Conservation (phyloP, 2,888 invertebrate genomes). For the Drosophila trichaetosa region DNA sequence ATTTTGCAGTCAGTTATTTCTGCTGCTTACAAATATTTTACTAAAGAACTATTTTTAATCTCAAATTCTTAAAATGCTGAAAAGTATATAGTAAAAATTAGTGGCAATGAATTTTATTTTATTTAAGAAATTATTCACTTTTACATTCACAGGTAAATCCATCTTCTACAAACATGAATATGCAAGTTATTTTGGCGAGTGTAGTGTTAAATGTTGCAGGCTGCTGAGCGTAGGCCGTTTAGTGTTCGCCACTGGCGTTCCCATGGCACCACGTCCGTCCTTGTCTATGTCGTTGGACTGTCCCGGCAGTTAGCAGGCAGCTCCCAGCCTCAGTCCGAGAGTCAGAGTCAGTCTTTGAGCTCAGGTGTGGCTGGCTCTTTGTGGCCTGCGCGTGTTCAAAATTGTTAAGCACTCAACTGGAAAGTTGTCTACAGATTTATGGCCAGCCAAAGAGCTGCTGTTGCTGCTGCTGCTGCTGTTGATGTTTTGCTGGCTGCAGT, state of each 20-base stretch:
- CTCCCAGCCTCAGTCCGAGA: slow-evolving; percentile 14
- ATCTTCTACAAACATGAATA: not conserved
- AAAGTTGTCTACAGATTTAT: slow-evolving; percentile 75
- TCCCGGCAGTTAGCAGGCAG: slow-evolving; percentile 20
- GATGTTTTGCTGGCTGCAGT: slow-evolving; percentile 23
- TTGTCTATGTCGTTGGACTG: slow-evolving; percentile 23
- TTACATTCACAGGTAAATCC: not conserved
- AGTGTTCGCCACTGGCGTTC: slow-evolving; percentile 43
- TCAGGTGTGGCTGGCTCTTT: slow-evolving; percentile 56
- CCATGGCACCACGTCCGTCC: slow-evolving; percentile 44
- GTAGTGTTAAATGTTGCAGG: not conserved
- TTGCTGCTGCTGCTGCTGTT: slow-evolving; percentile 13
- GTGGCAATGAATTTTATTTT: not conserved
- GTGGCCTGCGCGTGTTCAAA: slow-evolving; percentile 64
- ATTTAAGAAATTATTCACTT: not conserved
- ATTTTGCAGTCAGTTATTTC: no score
- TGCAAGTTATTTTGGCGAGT: not conserved
- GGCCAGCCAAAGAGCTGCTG: slow-evolving; percentile 51
- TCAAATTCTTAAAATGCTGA: not conserved
- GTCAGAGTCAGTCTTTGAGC: slow-evolving; percentile 14
- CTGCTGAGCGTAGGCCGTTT: slow-evolving; percentile 54
- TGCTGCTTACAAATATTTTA: not conserved
- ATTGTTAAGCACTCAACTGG: slow-evolving; percentile 73
- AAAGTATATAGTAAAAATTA: not conserved
- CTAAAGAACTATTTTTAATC: not conserved